phyloP scores from a whole-genome alignment of 2,113 vertebrate species.

The Thamnophis sirtalis region DNA sequence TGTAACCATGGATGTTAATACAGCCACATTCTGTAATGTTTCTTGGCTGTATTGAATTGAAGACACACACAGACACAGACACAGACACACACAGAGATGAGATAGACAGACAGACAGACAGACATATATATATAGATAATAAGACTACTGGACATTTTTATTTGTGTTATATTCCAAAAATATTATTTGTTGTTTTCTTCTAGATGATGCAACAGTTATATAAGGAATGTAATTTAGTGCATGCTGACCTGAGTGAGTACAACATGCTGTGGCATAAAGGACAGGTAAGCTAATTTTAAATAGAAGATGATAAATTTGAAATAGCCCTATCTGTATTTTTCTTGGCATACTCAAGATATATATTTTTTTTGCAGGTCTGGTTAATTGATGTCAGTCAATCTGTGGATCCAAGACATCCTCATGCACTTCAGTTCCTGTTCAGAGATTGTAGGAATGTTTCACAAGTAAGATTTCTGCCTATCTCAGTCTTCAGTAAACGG shows the following conservation, averaged over 20 bases:
- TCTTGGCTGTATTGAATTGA: not conserved
- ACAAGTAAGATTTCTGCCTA: slow-evolving; percentile 71
- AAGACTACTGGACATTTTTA: not conserved
- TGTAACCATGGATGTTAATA: not conserved
- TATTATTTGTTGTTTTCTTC: slow-evolving; percentile 20
- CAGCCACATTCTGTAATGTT: not conserved
- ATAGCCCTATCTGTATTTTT: not conserved
- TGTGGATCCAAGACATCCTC: slow-evolving; percentile 91
- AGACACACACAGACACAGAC: not conserved
- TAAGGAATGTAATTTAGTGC: slow-evolving; percentile 87
- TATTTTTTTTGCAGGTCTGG: slow-evolving; percentile 78
- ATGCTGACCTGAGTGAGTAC: slow-evolving; percentile 95
- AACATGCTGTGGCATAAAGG: slow-evolving; percentile 94
- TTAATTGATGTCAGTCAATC: slow-evolving; percentile 97
- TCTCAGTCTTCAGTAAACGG: not conserved
- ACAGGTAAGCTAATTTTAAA: slow-evolving; percentile 63
- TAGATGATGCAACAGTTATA: slow-evolving; percentile 93
- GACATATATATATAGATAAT: too few relatives aligned
- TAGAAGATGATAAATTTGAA: not conserved
- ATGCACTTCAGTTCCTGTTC: slow-evolving; percentile 92
- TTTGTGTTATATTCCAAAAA: not conserved
- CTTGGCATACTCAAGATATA: slow-evolving; percentile 20
- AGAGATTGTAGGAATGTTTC: slow-evolving; percentile 93
- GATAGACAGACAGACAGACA: too few relatives aligned
- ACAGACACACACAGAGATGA: too few relatives aligned